phyloP scores from a whole-genome alignment of 2,797 vertebrate genomes.

The Hyperoplus lanceolatus region DNA sequence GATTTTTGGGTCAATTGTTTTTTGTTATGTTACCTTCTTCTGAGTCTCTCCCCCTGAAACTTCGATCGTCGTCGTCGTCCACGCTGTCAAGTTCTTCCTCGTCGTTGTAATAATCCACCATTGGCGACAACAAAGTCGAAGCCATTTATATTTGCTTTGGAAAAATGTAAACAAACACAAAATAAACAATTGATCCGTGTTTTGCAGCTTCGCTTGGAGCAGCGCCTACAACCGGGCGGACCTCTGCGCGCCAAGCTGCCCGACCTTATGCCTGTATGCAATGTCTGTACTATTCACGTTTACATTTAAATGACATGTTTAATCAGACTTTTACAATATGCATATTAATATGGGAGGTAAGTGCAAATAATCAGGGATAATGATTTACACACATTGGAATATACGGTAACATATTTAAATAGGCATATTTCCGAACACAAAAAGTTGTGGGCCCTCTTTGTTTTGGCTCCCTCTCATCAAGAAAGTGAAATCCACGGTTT shows the following conservation, averaged over 20 bases:
- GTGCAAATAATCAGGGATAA: accelerated
- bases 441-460: neutral
- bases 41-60: slow-evolving; percentile 94
- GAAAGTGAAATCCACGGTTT: neutral
- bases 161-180: slow-evolving; percentile 82
- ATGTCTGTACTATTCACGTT: neutral
- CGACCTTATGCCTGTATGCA: slow-evolving; percentile 65
- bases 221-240: slow-evolving; percentile 83
- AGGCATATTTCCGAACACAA: slow-evolving; percentile 41
- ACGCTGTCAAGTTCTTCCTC: slow-evolving; percentile 96
- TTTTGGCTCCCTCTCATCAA: slow-evolving; percentile 28
- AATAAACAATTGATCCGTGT: slow-evolving; percentile 84
- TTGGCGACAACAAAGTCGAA: slow-evolving; percentile 88
- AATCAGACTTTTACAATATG: accelerated
- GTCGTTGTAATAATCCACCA: slow-evolving; percentile 96
- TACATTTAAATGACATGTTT: accelerated
- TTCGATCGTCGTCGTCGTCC: slow-evolving; percentile 96
- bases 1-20: slow-evolving; percentile 32
- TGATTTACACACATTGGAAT: accelerated
- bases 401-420: accelerated
- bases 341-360: accelerated
- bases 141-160: slow-evolving; percentile 79
- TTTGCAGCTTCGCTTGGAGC: slow-evolving; percentile 77
- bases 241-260: slow-evolving; percentile 53
- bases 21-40: slow-evolving; percentile 90